Evolutionary conservation across 2,888 invertebrate species (phyloP), one percentile per base, ranked within the genome.

Genomic region (Cataglyphis altisquamis): DNA sequence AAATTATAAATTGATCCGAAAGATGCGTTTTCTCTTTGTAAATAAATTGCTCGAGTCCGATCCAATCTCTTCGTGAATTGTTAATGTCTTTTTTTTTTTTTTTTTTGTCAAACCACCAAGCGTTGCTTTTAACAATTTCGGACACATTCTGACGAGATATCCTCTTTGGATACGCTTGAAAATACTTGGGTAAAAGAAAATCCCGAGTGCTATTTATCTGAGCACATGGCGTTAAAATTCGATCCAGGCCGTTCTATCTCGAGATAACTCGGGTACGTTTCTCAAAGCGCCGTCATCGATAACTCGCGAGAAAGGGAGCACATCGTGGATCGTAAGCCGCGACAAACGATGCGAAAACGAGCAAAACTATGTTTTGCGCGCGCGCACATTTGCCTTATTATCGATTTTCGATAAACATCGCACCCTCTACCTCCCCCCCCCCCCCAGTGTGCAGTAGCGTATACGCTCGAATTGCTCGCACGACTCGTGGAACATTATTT

Each of bases 391-490:
- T 41, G 73, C 77, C 67, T 70, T 80, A 67, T 82, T 84, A 85
- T 82, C 77, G 80, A 84, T 80, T 83, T 83, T 64, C 80, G 68
- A 81, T 84, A 83, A 72, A 80, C 78, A 80, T 80, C 60, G 60
- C 60, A 41, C 57, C 32, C 32, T 21, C 18, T 15, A 32, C 10
- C 3, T 10, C 45, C 0, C 3, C 45, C 15, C 4, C 3, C 1
- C 15, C 45, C 45, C 45, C 52, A n/a, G n/a, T 21, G 15, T 52
- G 25, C 39, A 18, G n/a, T 60, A 60, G 45, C 21, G 32, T 72
- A 80, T 60, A 72, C 57, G 72, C 73, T 80, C 45, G 78, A 87
- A 86, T 87, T 86, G 74, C 68, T 70, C 57, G 55, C 73, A 29
- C 41, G 45, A 73, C 32, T 63, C 52, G 73, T 68, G 57, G 52